phyloP scores from a whole-genome alignment of 2,888 invertebrate genomes.

The Ormyrus pomaceus region DNA sequence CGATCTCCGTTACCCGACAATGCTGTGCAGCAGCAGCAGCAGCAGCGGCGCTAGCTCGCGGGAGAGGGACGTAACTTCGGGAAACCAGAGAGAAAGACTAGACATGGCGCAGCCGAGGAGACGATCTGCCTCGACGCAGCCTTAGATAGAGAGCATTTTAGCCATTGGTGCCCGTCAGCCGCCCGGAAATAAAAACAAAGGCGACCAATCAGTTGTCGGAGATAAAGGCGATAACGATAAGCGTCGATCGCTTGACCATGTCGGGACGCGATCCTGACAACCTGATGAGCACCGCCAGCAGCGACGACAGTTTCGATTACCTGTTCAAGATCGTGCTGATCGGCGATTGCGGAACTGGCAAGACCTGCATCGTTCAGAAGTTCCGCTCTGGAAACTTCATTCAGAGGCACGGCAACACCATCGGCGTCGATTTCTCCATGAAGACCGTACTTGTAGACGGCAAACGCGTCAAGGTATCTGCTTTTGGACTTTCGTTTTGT shows the following conservation, averaged over 20 bases:
- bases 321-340: conserved; percentile 96
- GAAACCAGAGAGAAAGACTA: background rate
- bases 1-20: too few relatives aligned
- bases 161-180: background rate
- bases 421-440: conserved; percentile 99
- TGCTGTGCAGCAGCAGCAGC: too few relatives aligned
- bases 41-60: background rate
- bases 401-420: conserved; percentile 96
- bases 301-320: conserved; percentile 92
- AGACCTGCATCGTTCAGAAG: conserved; percentile 96
- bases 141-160: background rate
- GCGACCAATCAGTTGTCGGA: background rate
- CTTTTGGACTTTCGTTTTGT: background rate
- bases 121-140: conserved; percentile 34
- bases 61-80: background rate
- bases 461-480: conserved; percentile 92
- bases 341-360: conserved; percentile 93
- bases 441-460: conserved; percentile 96
- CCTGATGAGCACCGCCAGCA: conserved; percentile 82
- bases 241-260: conserved; percentile 65
- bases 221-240: background rate
- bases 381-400: conserved; percentile 97
- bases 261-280: conserved; percentile 86
- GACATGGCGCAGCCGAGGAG: background rate
- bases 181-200: conserved; percentile 42